A percentile compares a stretch with the other conserved stretches of the same genome.
Conservation (phyloP, 2,797 vertebrate genomes). For the Sebastes nivosus region DNA sequence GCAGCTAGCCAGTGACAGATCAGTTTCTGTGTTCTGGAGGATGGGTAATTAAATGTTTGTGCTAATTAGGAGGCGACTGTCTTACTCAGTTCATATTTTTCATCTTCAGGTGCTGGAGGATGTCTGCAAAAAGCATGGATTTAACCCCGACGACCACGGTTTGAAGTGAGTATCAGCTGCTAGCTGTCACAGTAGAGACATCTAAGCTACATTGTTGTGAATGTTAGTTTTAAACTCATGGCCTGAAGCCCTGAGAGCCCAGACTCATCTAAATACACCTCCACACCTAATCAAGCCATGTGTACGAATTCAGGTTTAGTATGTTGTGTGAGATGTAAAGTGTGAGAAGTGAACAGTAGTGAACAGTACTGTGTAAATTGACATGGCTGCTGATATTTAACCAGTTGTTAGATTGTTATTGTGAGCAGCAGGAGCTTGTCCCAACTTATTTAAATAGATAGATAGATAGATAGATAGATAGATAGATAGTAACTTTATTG, state of each 20-base stretch:
- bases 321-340: background rate
- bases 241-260: background rate
- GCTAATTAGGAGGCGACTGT: accelerated
- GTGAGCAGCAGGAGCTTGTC: background rate
- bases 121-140: conserved; percentile 90
- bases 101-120: conserved; percentile 90
- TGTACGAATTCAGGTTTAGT: background rate
- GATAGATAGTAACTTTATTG: too few species aligned
- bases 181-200: background rate
- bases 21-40: conserved; percentile 49
- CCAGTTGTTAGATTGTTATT: background rate
- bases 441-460: background rate
- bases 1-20: conserved; percentile 75
- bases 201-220: background rate
- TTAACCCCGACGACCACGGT: conserved; percentile 88
- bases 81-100: background rate
- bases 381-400: background rate
- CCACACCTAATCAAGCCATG: accelerated
- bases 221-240: background rate
- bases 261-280: background rate
- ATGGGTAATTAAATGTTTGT: background rate
- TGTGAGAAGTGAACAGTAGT: too few species aligned
- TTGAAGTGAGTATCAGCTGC: conserved; percentile 88
- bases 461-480: too few species aligned
- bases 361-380: background rate